A percentile compares a stretch with the other conserved stretches of the same genome.
These are phyloP conservation scores for Mycetomoellerius zeteki DNA, from an alignment of 1,140 invertebrate species.

Conservation along the genomic window DNA sequence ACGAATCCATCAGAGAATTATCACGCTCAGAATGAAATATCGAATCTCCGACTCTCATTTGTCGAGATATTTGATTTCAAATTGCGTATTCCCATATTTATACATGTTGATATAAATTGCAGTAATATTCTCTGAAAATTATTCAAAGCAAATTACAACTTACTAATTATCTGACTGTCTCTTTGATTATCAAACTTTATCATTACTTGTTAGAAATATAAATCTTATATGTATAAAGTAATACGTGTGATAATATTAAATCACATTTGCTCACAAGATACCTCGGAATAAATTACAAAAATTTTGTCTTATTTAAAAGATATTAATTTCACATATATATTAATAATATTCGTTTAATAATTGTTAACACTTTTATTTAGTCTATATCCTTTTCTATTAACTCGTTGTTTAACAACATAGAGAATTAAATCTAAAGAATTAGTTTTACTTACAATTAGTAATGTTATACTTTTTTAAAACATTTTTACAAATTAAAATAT, in stretches of 20 bases:
- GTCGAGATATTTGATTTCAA: constrained; percentile 53
- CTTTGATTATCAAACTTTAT: constrained; percentile 3
- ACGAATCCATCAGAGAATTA: constrained; percentile 32
- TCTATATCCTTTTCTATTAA: background rate
- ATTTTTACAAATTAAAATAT: background rate
- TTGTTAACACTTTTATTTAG: background rate
- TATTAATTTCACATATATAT: background rate
- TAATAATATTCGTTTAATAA: background rate
- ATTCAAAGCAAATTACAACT: constrained; percentile 41
- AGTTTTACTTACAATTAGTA: background rate
- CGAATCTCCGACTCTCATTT: constrained; percentile 23
- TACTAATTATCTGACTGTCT: constrained; percentile 18
- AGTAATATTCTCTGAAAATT: constrained; percentile 39
- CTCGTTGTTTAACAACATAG: background rate
- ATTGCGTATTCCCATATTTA: constrained; percentile 34
- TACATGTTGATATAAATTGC: constrained; percentile 36
- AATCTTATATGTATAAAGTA: background rate
- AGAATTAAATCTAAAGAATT: background rate
- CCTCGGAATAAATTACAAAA: background rate
- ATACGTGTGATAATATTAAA: background rate
- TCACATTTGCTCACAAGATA: background rate
- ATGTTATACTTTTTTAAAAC: background rate
- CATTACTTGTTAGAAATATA: background rate
- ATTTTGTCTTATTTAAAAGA: background rate
- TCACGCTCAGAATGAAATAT: constrained; percentile 22